A percentile compares a stretch with the other conserved stretches of the same genome.
Conservation (phyloP, 2,113 vertebrate genomes). For the Lonchura striata region DNA sequence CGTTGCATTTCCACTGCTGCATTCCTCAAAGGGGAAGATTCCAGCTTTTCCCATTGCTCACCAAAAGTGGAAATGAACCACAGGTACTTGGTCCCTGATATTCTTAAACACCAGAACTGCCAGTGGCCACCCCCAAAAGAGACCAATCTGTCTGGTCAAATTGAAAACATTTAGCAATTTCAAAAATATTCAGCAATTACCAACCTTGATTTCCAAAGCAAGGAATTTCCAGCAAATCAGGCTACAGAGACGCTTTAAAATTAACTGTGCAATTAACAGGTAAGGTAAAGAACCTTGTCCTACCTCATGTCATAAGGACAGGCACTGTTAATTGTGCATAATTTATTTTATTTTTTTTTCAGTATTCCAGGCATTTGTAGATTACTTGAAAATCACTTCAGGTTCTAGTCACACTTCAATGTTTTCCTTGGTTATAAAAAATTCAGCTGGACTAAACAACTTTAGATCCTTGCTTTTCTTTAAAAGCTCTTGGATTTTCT, state of each 20-base stretch:
- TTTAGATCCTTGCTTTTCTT: neutral
- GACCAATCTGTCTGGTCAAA: neutral
- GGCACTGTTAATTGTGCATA: neutral
- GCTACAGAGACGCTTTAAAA: neutral
- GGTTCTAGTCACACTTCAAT: neutral
- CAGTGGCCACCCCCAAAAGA: neutral
- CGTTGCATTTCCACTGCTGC: neutral
- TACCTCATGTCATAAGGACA: neutral
- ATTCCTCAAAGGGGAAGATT: neutral
- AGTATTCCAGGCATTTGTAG: neutral
- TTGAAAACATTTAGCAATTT: neutral
- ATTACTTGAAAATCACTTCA: neutral
- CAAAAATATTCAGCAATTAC: neutral
- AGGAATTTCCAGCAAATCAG: neutral
- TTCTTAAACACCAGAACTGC: neutral
- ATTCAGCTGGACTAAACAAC: neutral
- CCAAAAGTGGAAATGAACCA: neutral
- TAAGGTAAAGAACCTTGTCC: neutral
- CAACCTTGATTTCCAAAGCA: neutral
- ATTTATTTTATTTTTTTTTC: neutral
- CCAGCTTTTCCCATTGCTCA: neutral
- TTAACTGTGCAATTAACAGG: neutral
- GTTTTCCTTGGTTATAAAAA: neutral
- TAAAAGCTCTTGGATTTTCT: neutral
- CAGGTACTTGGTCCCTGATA: neutral